Evolutionary conservation across 2,113 vertebrate species (phyloP).

Genomic region (Datnioides undecimradiatus): DNA sequence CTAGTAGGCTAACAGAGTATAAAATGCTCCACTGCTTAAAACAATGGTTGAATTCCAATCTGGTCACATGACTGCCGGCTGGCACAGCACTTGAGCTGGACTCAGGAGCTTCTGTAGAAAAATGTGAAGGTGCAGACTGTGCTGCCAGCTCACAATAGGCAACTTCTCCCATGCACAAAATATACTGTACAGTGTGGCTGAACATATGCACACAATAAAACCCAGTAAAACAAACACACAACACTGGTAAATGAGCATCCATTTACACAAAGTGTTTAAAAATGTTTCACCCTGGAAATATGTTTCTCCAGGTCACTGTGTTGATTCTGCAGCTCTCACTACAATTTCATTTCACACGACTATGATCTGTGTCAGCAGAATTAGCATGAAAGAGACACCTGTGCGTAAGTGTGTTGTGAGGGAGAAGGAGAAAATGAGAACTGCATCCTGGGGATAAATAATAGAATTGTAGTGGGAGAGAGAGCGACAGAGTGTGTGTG

Average conservation of each 20-base stretch:
- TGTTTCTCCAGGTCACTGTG: background rate
- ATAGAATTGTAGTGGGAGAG: constrained; percentile 45
- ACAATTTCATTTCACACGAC: constrained; percentile 13
- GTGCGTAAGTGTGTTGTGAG: constrained; percentile 5
- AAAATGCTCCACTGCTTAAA: constrained; percentile 73
- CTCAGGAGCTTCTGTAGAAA: constrained; percentile 64
- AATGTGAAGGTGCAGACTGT: constrained; percentile 68
- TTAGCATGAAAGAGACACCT: constrained; percentile 14
- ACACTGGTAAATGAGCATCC: background rate
- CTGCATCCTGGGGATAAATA: constrained; percentile 47
- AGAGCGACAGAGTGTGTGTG: constrained; percentile 1
- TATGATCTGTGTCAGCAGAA: constrained; percentile 8
- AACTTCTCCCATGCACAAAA: constrained; percentile 13
- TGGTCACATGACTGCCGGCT: constrained; percentile 80
- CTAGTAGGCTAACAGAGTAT: constrained; percentile 32
- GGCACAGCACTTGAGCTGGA: constrained; percentile 68
- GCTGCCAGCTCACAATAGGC: constrained; percentile 38
- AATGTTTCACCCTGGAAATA: background rate
- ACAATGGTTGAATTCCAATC: constrained; percentile 83
- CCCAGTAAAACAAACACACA: background rate
- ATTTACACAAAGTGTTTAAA: background rate
- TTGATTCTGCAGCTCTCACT: constrained; percentile 15
- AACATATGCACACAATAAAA: background rate
- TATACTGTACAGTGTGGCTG: background rate
- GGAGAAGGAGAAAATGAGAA: constrained; percentile 20